Evolutionary conservation across 2,797 vertebrate genomes (phyloP), one percentile per base, ranked within the genome.

Genomic region (Tarsius wallacei): DNA sequence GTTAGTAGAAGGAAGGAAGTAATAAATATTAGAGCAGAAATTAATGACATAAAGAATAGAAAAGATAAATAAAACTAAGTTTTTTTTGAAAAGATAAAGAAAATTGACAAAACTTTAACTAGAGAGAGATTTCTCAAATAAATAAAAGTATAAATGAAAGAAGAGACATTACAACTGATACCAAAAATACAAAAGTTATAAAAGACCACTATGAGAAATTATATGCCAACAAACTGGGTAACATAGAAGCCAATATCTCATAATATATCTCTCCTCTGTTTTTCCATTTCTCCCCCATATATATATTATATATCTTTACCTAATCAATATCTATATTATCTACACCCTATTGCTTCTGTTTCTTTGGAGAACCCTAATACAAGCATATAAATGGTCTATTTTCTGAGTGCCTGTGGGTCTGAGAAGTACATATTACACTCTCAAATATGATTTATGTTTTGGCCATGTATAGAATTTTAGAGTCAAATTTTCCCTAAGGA

Each of bases 381-480:
- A 90, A 80, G 8, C 33, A 7, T 84, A 33, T 26, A 86, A 51
- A 26, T 57, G 14, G 3, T 17, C 7, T 94, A 47, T 80, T 90
- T 90, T 87, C 31, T 93, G 6, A 71, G 49, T 64, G 5, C 8
- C 7, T 15, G 0, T 0, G 33, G 24, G 6, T 42, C 33, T 68
- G 17, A 83, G 33, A 93, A 78, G 71, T 64, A 8, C 17, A 14
- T 51, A 51, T 61, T 91, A 42, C 87, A 47, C 8, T 17, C 7
- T 83, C 19, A 64, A 7, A 59, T 31, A 77, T 94, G 68, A 76
- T 47, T 73, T 19, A 28, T 71, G 71, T 22, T 95, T 87, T 91
- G 7, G 5, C 28, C 87, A 22, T 55, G 11, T 80, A 61, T 5
- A 53, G 8, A 64, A 68, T 66, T 66, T 26, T 68, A 74, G 33